These are phyloP conservation scores for Epinephelus fuscoguttatus DNA, from an alignment of 2,113 vertebrate genomes.

Conservation along the genomic window DNA sequence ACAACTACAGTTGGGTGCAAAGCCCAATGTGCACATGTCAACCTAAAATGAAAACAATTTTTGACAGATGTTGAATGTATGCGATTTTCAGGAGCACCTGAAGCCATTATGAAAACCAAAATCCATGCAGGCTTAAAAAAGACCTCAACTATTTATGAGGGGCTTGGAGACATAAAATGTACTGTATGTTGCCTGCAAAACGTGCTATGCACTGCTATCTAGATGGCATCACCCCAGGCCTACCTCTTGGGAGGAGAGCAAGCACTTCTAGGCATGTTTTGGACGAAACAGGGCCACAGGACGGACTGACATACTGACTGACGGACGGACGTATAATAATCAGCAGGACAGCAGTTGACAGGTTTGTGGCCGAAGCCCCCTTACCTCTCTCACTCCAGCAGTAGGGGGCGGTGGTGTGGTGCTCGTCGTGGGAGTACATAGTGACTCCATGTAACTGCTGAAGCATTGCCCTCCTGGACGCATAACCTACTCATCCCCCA, in stretches of 20 bases:
- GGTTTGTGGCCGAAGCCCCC: constrained; percentile 70
- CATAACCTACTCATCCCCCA: constrained; percentile 85
- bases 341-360: constrained; percentile 61
- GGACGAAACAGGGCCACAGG: constrained; percentile 64
- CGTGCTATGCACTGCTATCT: not conserved
- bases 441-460: constrained; percentile 91
- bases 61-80: constrained; percentile 9
- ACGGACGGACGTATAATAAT: constrained; percentile 56
- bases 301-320: constrained; percentile 65
- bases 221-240: constrained; percentile 13
- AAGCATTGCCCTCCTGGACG: constrained; percentile 90
- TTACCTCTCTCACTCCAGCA: constrained; percentile 88
- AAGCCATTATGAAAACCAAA: constrained; percentile 2
- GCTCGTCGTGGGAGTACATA: constrained; percentile 89
- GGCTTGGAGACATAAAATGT: not conserved
- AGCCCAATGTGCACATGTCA: not conserved
- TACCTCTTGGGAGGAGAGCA: constrained; percentile 1
- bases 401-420: constrained; percentile 81
- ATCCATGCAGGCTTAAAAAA: not conserved
- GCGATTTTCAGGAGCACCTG: not conserved
- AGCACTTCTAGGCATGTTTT: constrained; percentile 34
- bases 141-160: not conserved
- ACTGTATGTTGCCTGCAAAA: constrained; percentile 22
- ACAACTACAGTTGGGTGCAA: constrained; percentile 41
- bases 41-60: constrained; percentile 15